Conservation (phyloP, 1,140 invertebrate genomes). For the Drosophila ficusphila region DNA sequence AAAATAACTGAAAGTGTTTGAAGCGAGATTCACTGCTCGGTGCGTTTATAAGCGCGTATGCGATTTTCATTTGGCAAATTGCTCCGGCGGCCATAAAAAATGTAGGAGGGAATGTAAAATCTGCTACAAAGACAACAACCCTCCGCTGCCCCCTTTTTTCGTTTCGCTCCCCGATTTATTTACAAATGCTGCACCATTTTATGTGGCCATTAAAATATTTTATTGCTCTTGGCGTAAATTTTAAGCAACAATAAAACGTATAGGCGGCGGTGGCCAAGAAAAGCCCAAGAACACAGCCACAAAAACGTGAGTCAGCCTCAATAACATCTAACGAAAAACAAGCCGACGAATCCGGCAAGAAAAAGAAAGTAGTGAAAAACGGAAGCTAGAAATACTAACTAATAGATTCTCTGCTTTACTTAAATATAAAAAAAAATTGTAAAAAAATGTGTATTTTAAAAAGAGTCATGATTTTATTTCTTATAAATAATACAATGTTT, state of each 20-base stretch:
- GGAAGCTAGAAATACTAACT: not conserved
- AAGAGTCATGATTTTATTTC: not conserved
- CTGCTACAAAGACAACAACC: conserved; percentile 28
- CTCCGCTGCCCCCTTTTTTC: conserved; percentile 1
- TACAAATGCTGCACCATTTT: conserved; percentile 82
- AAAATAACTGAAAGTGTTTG: not conserved
- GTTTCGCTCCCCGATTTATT: conserved; percentile 59
- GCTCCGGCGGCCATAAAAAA: conserved; percentile 61
- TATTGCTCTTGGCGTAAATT: conserved; percentile 80
- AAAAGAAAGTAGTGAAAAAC: not conserved
- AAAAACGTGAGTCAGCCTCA: conserved; percentile 49
- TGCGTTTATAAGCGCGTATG: conserved; percentile 47
- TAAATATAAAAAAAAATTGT: not conserved
- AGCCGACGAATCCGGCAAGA: conserved; percentile 7
- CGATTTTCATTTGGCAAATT: conserved; percentile 76
- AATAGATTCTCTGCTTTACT: not conserved
- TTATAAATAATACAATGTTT: not conserved
- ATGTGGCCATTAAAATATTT: conserved; percentile 82
- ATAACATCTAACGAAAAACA: conserved; percentile 12
- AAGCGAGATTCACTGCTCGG: conserved; percentile 26
- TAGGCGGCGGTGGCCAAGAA: conserved; percentile 16
- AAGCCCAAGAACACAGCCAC: conserved; percentile 5
- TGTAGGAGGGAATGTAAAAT: conserved; percentile 18
- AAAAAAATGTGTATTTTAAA: too few species aligned
- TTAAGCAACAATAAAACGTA: conserved; percentile 78